Conservation (phyloP, 2,888 invertebrate genomes). For the Norana najaformis region DNA sequence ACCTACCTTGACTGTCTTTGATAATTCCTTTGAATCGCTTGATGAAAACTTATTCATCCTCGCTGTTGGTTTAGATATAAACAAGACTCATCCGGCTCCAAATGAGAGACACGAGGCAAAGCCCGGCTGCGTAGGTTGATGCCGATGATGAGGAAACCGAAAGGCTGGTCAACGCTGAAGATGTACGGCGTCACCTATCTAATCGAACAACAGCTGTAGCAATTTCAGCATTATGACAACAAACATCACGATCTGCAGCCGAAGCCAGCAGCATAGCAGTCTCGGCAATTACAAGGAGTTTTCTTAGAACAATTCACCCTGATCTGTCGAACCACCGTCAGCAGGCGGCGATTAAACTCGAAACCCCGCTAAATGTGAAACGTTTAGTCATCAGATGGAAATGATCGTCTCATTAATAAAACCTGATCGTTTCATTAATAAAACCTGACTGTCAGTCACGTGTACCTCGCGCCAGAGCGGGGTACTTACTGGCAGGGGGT, state of each 20-base stretch:
- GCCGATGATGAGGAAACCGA: background rate
- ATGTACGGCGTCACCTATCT: background rate
- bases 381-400: background rate
- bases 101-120: background rate
- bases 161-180: background rate
- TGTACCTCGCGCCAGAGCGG: background rate
- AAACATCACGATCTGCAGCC: background rate
- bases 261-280: too few relatives aligned
- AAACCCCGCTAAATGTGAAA: background rate
- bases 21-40: background rate
- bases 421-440: background rate
- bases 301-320: background rate
- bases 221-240: background rate
- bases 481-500: background rate
- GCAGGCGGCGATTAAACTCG: background rate
- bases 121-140: background rate
- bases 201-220: background rate
- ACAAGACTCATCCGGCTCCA: background rate
- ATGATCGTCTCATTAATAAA: background rate
- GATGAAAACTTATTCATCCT: constrained; percentile 13
- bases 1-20: constrained; percentile 13
- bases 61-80: background rate
- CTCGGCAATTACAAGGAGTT: constrained; percentile 4
- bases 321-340: background rate
- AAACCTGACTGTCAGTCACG: background rate